Conservation (phyloP, 2,797 vertebrate genomes). For the Buphagus erythrorhynchus region DNA sequence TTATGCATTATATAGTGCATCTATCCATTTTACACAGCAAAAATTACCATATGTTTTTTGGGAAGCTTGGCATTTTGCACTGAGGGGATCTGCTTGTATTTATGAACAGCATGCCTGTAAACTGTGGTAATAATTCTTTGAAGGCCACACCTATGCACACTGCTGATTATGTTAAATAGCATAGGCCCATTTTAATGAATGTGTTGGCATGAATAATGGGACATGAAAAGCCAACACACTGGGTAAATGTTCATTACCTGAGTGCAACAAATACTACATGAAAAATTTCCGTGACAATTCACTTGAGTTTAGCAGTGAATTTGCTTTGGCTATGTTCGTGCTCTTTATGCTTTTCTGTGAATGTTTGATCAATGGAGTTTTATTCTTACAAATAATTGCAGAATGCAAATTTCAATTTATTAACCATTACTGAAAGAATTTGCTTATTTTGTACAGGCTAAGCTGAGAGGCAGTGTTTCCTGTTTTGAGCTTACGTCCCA, state of each 20-base stretch:
- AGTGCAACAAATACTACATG: slow-evolving; percentile 27
- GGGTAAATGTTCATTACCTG: slow-evolving; percentile 56
- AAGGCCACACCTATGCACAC: slow-evolving; percentile 38
- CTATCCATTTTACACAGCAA: slow-evolving; percentile 47
- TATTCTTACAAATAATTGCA: slow-evolving; percentile 15
- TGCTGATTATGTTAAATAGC: slow-evolving; percentile 21
- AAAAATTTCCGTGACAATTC: slow-evolving; percentile 34
- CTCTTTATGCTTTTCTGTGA: neutral
- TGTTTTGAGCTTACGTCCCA: neutral
- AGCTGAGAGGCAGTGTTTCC: neutral
- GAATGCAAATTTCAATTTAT: slow-evolving; percentile 15
- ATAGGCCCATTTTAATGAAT: slow-evolving; percentile 19
- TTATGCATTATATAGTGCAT: slow-evolving; percentile 50
- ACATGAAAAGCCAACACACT: slow-evolving; percentile 27
- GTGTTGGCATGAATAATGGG: slow-evolving; percentile 35
- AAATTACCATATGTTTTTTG: slow-evolving; percentile 63
- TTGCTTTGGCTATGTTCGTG: neutral
- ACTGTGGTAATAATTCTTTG: slow-evolving; percentile 28
- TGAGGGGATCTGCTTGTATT: slow-evolving; percentile 18
- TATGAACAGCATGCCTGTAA: slow-evolving; percentile 15
- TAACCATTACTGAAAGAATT: neutral
- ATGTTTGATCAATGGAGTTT: slow-evolving; percentile 19
- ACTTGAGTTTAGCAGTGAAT: slow-evolving; percentile 35
- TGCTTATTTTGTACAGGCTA: neutral
- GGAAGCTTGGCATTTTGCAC: slow-evolving; percentile 41